These are phyloP conservation scores for Ellobius talpinus DNA, from an alignment of 2,113 vertebrate genomes.

Conservation along the genomic window DNA sequence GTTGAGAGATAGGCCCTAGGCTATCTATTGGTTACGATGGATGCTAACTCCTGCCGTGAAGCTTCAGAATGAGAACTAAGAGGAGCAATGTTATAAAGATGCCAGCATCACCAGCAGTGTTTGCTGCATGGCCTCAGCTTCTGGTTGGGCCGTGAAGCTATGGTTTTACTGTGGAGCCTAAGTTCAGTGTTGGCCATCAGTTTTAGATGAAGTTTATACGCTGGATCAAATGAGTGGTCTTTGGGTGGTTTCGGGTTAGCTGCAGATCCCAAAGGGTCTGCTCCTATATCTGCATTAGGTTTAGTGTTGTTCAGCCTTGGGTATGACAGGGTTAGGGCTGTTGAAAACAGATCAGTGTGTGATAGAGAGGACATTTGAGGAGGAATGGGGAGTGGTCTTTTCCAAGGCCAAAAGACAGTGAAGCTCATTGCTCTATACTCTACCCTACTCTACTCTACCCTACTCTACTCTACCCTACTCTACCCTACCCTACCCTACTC, in stretches of 20 bases:
- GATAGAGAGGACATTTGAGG: neutral
- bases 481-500: too few relatives aligned
- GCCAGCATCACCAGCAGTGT: neutral
- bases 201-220: constrained; percentile 6
- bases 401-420: neutral
- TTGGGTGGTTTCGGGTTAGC: neutral
- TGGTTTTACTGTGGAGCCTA: neutral
- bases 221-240: neutral
- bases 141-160: neutral
- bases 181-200: neutral
- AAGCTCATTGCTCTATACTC: neutral
- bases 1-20: neutral
- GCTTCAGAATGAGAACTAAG: neutral
- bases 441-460: neutral
- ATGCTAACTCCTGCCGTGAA: neutral
- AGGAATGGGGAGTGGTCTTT: neutral
- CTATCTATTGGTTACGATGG: neutral
- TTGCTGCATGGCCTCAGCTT: neutral
- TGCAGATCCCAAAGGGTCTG: neutral
- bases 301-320: neutral
- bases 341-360: neutral
- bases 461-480: too few relatives aligned
- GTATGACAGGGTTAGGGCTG: neutral
- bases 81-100: neutral
- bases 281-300: neutral